A percentile compares a stretch with the other conserved stretches of the same genome.
Evolutionary conservation across 35 echinoderm and acorn worm genomes (phyloP).

Genomic region (Anneissia japonica): DNA sequence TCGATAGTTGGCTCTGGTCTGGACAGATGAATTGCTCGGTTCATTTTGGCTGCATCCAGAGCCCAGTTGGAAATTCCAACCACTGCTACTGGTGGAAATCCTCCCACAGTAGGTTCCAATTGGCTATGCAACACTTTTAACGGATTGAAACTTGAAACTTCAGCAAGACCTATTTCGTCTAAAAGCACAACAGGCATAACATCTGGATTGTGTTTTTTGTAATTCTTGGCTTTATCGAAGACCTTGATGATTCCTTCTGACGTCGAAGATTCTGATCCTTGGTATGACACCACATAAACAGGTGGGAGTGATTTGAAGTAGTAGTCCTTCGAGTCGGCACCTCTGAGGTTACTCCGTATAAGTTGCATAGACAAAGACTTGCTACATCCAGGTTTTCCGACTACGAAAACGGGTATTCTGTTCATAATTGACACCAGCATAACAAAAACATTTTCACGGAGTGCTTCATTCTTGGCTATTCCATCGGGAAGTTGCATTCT

Average conservation of each 20-base stretch:
- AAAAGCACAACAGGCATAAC: constrained; percentile 35
- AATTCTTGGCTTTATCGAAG: constrained; percentile 38
- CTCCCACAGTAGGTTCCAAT: constrained; percentile 21
- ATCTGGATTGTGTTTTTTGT: constrained; percentile 40
- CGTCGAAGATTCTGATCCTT: constrained; percentile 39
- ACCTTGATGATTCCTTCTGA: constrained; percentile 49
- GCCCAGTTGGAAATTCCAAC: constrained; percentile 56
- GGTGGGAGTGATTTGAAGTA: constrained; percentile 30
- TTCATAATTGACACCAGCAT: constrained; percentile 29
- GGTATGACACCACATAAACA: constrained; percentile 45
- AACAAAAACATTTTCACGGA: constrained; percentile 37
- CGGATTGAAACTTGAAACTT: constrained; percentile 21
- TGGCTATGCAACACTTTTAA: constrained; percentile 34
- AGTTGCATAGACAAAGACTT: constrained; percentile 48
- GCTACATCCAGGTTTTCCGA: constrained; percentile 43
- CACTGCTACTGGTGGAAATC: constrained; percentile 28
- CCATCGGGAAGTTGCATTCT: constrained; percentile 28
- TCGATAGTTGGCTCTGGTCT: constrained; percentile 26
- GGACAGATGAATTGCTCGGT: constrained; percentile 34
- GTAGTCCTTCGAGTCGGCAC: constrained; percentile 14
- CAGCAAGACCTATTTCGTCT: constrained; percentile 47
- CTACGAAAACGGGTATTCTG: constrained; percentile 34
- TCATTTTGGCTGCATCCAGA: constrained; percentile 52
- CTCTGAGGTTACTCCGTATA: constrained; percentile 26
- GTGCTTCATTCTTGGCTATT: constrained; percentile 35